phyloP scores from a whole-genome alignment of 2,888 invertebrate species.

The Allygus modestus region DNA sequence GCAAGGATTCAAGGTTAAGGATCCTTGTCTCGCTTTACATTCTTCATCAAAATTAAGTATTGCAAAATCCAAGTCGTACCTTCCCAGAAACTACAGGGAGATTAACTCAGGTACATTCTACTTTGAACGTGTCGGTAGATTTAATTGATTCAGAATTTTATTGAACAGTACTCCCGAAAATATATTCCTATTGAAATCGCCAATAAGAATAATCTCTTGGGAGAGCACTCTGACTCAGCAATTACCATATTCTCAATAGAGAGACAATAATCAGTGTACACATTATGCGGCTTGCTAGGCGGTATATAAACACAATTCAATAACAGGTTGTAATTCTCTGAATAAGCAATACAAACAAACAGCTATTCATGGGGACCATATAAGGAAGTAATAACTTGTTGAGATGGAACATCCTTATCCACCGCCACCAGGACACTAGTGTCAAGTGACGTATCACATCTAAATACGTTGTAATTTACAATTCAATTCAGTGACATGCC shows the following conservation, averaged over 20 bases:
- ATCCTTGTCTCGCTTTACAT: too few relatives aligned
- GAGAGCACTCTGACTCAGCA: not conserved
- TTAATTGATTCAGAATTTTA: too few relatives aligned
- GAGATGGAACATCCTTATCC: not conserved
- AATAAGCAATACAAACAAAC: not conserved
- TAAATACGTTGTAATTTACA: slow-evolving; percentile 2
- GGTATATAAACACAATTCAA: not conserved
- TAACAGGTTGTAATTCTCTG: not conserved
- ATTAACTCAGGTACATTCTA: too few relatives aligned
- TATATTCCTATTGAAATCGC: not conserved
- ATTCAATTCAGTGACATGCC: too few relatives aligned
- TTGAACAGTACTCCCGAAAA: too few relatives aligned
- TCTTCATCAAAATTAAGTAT: too few relatives aligned
- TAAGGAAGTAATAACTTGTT: not conserved
- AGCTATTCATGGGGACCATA: not conserved
- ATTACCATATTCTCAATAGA: not conserved
- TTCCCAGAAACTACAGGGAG: too few relatives aligned
- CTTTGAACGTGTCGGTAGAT: too few relatives aligned
- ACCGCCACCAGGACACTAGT: not conserved
- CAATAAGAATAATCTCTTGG: not conserved
- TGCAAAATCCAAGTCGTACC: too few relatives aligned
- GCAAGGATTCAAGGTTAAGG: too few relatives aligned
- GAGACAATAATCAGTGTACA: not conserved
- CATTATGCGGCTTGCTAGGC: not conserved
- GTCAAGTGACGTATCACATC: not conserved